Conservation (phyloP, 2,113 vertebrate species). For the Gymnocephalus cernua region DNA sequence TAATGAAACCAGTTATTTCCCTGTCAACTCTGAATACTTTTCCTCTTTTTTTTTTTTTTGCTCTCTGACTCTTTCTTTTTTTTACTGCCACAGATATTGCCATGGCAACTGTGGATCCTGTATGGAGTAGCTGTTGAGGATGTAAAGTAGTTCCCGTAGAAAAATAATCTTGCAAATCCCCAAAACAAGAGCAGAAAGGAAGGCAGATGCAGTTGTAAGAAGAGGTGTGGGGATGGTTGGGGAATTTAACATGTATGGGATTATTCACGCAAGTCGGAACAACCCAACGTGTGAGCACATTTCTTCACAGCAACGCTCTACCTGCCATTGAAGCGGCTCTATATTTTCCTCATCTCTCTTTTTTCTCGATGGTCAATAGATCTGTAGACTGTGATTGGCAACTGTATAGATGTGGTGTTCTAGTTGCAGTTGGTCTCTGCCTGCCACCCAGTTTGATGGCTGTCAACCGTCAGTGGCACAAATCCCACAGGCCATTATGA, state of each 20-base stretch:
- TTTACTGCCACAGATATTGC: conserved; percentile 68
- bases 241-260: conserved; percentile 70
- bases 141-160: conserved; percentile 71
- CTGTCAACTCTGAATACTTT: conserved; percentile 76
- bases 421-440: conserved; percentile 70
- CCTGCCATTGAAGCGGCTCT: conserved; percentile 55
- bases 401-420: conserved; percentile 71
- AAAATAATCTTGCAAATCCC: conserved; percentile 82
- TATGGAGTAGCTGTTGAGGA: conserved; percentile 69
- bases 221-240: conserved; percentile 51
- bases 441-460: conserved; percentile 77
- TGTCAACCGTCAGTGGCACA: conserved; percentile 76
- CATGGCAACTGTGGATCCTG: conserved; percentile 83
- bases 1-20: conserved; percentile 82
- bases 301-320: conserved; percentile 34
- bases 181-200: conserved; percentile 71
- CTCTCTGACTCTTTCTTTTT: neutral
- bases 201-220: conserved; percentile 67
- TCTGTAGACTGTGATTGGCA: conserved; percentile 74
- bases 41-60: conserved; percentile 12
- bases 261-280: conserved; percentile 58
- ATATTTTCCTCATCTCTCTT: conserved; percentile 51
- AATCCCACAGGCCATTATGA: conserved; percentile 82
- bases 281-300: neutral
- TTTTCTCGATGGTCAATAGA: conserved; percentile 63